A percentile compares a stretch with the other conserved stretches of the same genome.
These are phyloP conservation scores for Tupiocoris notatus DNA, from an alignment of 2,888 invertebrate genomes.

Conservation along the genomic window DNA sequence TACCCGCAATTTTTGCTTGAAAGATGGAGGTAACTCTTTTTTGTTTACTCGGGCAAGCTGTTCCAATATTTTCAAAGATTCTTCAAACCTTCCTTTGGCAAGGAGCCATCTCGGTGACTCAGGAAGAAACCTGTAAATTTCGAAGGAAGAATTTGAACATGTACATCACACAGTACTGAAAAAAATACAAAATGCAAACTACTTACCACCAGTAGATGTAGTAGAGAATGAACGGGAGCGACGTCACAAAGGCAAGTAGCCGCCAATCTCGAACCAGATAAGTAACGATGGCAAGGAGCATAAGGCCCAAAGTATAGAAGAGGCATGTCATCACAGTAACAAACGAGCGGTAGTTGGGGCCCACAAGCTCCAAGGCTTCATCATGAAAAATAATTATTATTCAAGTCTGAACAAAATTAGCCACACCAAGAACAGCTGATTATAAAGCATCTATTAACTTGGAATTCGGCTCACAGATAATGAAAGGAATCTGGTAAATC, in stretches of 20 bases:
- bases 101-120: slow-evolving; percentile 92
- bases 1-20: slow-evolving; percentile 65
- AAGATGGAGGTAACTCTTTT: slow-evolving; percentile 70
- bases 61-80: slow-evolving; percentile 76
- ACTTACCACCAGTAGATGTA: slow-evolving; percentile 75
- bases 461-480: slow-evolving; percentile 78
- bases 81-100: slow-evolving; percentile 75
- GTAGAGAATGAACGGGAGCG: slow-evolving; percentile 79
- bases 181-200: not conserved
- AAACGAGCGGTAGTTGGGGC: slow-evolving; percentile 86
- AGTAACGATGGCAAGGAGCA: slow-evolving; percentile 79
- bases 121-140: slow-evolving; percentile 69
- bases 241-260: slow-evolving; percentile 73
- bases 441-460: no score
- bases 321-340: slow-evolving; percentile 90
- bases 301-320: slow-evolving; percentile 83
- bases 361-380: slow-evolving; percentile 83
- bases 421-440: no score
- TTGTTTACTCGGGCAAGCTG: slow-evolving; percentile 75
- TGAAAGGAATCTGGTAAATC: slow-evolving; percentile 91
- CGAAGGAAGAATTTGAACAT: no score
- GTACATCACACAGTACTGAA: not conserved
- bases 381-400: no score
- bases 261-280: slow-evolving; percentile 84
- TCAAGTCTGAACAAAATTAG: no score